A percentile compares a stretch with the other conserved stretches of the same genome.
Evolutionary conservation across 1,140 invertebrate species (phyloP).

Genomic region (Bombyx mandarina): DNA sequence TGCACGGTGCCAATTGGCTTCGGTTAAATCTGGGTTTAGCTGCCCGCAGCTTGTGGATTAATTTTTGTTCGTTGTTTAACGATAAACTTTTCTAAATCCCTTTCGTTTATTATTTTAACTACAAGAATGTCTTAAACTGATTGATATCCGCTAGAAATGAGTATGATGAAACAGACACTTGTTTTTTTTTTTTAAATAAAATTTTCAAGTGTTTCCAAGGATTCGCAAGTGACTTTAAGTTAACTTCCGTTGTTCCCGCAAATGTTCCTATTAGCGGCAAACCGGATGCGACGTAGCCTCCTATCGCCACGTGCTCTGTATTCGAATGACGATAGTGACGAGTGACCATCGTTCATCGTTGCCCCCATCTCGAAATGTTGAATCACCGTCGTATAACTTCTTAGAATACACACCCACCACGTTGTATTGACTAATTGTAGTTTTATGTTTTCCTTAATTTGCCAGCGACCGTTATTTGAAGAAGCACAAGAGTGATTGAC

Average conservation of each 20-base stretch:
- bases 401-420: slow-evolving; percentile 11
- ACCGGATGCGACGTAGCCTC: slow-evolving; percentile 34
- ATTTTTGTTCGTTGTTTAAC: no score
- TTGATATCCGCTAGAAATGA: no score
- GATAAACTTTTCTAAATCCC: no score
- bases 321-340: slow-evolving; percentile 14
- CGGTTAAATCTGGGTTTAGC: no score
- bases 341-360: no score
- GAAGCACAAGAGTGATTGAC: slow-evolving; percentile 39
- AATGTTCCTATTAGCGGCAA: slow-evolving; percentile 21
- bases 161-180: no score
- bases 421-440: slow-evolving; percentile 6
- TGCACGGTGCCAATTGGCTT: no score
- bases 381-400: slow-evolving; percentile 25
- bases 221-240: slow-evolving; percentile 22
- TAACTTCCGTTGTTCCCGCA: slow-evolving; percentile 48
- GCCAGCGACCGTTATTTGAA: slow-evolving; percentile 12
- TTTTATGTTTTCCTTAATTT: not conserved
- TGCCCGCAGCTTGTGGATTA: no score
- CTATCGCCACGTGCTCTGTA: slow-evolving; percentile 32
- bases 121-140: no score
- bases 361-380: slow-evolving; percentile 4
- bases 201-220: no score
- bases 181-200: no score
- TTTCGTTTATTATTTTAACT: no score